phyloP scores from a whole-genome alignment of 2,113 vertebrate species.

The Hipposideros armiger region DNA sequence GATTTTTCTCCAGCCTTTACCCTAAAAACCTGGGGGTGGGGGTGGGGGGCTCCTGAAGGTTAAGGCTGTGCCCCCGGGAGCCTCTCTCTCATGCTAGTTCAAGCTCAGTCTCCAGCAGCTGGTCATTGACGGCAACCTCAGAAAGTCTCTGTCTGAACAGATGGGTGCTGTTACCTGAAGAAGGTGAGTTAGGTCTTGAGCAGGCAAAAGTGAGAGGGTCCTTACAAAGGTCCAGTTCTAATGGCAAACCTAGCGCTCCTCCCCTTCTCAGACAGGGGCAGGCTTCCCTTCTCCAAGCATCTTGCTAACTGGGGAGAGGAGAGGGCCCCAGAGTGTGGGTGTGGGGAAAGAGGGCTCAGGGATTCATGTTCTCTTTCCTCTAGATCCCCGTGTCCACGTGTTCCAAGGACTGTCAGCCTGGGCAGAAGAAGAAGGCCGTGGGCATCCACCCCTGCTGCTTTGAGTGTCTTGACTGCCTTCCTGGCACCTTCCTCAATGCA shows the following conservation, averaged over 20 bases:
- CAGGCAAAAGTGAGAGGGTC: not conserved
- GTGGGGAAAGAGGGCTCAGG: not conserved
- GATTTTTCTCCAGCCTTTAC: not conserved
- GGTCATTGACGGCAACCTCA: not conserved
- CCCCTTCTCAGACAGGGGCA: not conserved
- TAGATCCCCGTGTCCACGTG: constrained; percentile 90
- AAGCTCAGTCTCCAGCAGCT: not conserved
- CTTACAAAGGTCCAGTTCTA: not conserved
- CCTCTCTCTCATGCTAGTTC: not conserved
- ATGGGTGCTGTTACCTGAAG: not conserved
- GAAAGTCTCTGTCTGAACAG: not conserved
- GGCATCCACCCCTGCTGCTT: constrained; percentile 92
- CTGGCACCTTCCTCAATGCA: constrained; percentile 88
- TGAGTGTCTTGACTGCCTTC: constrained; percentile 87
- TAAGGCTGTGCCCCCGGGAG: not conserved
- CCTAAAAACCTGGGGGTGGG: not conserved
- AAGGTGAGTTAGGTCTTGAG: not conserved
- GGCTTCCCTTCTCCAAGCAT: not conserved
- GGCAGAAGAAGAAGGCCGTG: constrained; percentile 84
- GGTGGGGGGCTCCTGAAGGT: not conserved
- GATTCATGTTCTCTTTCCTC: not conserved
- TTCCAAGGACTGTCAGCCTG: constrained; percentile 87
- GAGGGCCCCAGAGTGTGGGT: not conserved
- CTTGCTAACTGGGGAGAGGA: fast-evolving
- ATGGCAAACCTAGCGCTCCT: too few species aligned